phyloP scores from a whole-genome alignment of 2,888 invertebrate species.

The Epiperipatus broadwayi region DNA sequence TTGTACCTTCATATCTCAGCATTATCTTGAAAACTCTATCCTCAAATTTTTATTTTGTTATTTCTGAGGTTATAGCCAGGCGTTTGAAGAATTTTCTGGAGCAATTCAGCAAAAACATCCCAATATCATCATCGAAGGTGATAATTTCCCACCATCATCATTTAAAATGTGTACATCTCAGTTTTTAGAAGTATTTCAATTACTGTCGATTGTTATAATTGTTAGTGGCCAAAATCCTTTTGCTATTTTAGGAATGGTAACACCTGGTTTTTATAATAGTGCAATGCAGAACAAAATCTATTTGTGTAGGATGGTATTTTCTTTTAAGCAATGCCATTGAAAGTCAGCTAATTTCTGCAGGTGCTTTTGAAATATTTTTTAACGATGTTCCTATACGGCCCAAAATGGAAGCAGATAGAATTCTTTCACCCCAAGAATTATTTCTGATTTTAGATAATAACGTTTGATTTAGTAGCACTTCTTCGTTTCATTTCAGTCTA shows the following conservation, averaged over 20 bases:
- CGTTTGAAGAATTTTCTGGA: constrained; percentile 79
- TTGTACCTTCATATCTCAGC: too few species aligned
- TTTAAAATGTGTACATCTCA: too few species aligned
- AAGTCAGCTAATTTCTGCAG: constrained; percentile 51
- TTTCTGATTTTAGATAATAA: constrained; percentile 94
- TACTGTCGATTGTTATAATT: too few species aligned
- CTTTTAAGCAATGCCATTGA: constrained; percentile 82
- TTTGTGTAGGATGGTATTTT: too few species aligned
- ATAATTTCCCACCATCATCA: constrained; percentile 79
- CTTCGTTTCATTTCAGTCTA: too few species aligned
- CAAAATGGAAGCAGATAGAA: constrained; percentile 86
- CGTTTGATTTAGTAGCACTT: constrained; percentile 41
- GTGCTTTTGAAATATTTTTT: constrained; percentile 86
- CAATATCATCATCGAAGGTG: constrained; percentile 66
- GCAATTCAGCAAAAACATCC: constrained; percentile 84
- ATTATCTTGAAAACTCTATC: too few species aligned
- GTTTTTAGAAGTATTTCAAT: too few species aligned
- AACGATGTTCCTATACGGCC: constrained; percentile 97
- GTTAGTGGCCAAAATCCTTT: too few species aligned
- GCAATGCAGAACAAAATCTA: constrained; percentile 79
- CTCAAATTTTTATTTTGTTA: constrained; percentile 58
- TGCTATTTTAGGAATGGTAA: constrained; percentile 53
- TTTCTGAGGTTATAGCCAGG: constrained; percentile 93
- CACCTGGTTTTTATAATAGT: constrained; percentile 70
- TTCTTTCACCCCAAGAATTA: constrained; percentile 85